These are phyloP conservation scores for Epinephelus lanceolatus DNA, from an alignment of 2,113 vertebrate species.

Conservation along the genomic window DNA sequence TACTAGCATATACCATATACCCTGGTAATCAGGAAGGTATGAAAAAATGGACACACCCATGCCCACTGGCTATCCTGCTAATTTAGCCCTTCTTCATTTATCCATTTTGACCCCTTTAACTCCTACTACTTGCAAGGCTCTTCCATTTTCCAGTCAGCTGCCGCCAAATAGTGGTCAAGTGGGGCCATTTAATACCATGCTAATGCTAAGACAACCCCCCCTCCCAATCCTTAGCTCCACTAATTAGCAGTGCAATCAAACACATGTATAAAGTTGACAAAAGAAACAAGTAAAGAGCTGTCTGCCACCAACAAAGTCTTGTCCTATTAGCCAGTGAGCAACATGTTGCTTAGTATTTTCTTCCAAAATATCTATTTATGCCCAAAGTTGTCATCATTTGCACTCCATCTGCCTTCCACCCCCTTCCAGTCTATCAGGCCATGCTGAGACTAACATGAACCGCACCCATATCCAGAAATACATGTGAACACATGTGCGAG, in stretches of 20 bases:
- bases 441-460: conserved; percentile 12
- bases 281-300: neutral
- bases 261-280: neutral
- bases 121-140: neutral
- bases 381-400: neutral
- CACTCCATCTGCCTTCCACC: neutral
- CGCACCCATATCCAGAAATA: conserved; percentile 47
- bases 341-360: neutral
- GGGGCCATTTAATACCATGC: neutral
- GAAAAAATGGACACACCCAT: too few relatives aligned
- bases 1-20: too few relatives aligned
- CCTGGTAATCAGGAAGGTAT: too few relatives aligned
- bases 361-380: neutral
- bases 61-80: neutral
- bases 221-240: neutral
- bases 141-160: neutral
- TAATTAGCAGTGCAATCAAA: neutral
- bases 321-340: neutral
- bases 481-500: conserved; percentile 11
- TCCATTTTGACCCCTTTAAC: neutral
- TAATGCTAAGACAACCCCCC: neutral
- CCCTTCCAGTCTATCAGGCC: neutral
- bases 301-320: neutral
- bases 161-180: neutral
- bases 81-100: neutral